A percentile compares a stretch with the other conserved stretches of the same genome.
These are phyloP conservation scores for Cassiopea andromeda DNA, from an alignment of 30 jellyfish, hydroid and myxozoan genomes.

Conservation along the genomic window DNA sequence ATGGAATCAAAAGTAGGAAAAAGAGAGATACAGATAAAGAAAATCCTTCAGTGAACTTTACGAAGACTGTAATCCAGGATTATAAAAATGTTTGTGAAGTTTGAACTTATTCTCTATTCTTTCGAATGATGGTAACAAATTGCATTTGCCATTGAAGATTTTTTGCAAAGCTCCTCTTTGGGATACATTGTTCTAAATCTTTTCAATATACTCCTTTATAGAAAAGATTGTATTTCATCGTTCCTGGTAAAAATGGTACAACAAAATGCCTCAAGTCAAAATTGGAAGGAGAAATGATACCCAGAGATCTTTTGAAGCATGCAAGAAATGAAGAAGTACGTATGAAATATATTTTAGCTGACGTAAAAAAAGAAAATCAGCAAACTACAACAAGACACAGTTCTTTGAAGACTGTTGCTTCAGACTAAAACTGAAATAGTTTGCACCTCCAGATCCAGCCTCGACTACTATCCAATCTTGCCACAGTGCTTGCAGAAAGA, in stretches of 20 bases:
- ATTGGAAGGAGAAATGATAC: conserved; percentile 62
- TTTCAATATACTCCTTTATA: not conserved
- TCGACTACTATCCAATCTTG: too few relatives aligned
- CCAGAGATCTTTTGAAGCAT: conserved; percentile 54
- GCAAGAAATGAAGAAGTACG: conserved; percentile 55
- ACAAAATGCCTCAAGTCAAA: conserved; percentile 54
- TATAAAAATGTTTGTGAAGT: conserved; percentile 36
- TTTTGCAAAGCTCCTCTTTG: too few relatives aligned
- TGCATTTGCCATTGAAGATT: too few relatives aligned
- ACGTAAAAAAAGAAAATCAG: not conserved
- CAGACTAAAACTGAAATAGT: too few relatives aligned
- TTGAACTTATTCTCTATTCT: not conserved
- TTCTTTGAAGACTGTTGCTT: too few relatives aligned
- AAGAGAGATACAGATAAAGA: conserved; percentile 22
- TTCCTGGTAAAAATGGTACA: conserved; percentile 65
- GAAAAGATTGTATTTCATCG: conserved; percentile 41
- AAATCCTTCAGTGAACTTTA: not conserved
- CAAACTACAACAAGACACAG: too few relatives aligned
- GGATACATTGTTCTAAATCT: too few relatives aligned
- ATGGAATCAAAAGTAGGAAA: not conserved
- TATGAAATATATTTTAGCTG: not conserved
- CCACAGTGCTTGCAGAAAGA: too few relatives aligned
- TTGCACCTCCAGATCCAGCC: too few relatives aligned
- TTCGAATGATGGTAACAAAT: too few relatives aligned
- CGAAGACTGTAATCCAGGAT: conserved; percentile 51